Percentiles rank a stretch among this genome's conserved stretches.
Evolutionary conservation across 2,888 invertebrate species (phyloP).

Genomic region (Drosophila pegasa): DNA sequence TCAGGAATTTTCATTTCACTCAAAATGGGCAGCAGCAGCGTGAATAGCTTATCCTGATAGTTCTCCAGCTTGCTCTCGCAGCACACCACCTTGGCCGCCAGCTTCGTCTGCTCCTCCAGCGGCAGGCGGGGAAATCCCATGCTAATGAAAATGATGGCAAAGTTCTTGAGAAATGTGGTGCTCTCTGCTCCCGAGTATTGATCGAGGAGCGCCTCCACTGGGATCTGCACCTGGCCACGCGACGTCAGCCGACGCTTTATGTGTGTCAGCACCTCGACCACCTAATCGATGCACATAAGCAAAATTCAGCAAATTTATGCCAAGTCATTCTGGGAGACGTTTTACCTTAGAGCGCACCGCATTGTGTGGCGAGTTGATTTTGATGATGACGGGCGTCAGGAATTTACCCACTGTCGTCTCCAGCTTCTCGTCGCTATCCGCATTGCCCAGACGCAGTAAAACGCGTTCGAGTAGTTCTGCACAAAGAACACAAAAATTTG

Average conservation of each 20-base stretch:
- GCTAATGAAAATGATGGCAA: conserved; percentile 96
- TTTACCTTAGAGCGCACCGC: conserved; percentile 89
- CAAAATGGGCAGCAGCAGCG: conserved; percentile 92
- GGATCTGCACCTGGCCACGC: conserved; percentile 92
- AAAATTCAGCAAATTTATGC: conserved; percentile 34
- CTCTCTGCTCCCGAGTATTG: conserved; percentile 90
- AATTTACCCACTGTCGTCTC: conserved; percentile 92
- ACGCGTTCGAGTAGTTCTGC: conserved; percentile 95
- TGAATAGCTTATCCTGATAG: conserved; percentile 93
- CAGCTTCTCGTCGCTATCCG: conserved; percentile 95
- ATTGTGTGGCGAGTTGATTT: conserved; percentile 94
- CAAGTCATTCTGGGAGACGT: conserved; percentile 38
- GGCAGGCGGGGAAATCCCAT: conserved; percentile 94
- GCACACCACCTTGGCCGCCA: conserved; percentile 91
- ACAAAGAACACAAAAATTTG: conserved; percentile 25
- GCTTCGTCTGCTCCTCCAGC: conserved; percentile 89
- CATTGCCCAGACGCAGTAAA: conserved; percentile 93
- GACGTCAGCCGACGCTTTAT: conserved; percentile 95
- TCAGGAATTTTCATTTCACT: conserved; percentile 88
- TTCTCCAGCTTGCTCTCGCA: conserved; percentile 92
- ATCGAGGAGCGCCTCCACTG: conserved; percentile 92
- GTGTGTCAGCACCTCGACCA: conserved; percentile 96
- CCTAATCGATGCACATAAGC: conserved; percentile 86
- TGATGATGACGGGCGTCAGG: conserved; percentile 94
- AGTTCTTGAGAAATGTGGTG: conserved; percentile 93